These are phyloP conservation scores for Pantelozetes paolii DNA, from an alignment of 2,888 invertebrate genomes.

Conservation along the genomic window DNA sequence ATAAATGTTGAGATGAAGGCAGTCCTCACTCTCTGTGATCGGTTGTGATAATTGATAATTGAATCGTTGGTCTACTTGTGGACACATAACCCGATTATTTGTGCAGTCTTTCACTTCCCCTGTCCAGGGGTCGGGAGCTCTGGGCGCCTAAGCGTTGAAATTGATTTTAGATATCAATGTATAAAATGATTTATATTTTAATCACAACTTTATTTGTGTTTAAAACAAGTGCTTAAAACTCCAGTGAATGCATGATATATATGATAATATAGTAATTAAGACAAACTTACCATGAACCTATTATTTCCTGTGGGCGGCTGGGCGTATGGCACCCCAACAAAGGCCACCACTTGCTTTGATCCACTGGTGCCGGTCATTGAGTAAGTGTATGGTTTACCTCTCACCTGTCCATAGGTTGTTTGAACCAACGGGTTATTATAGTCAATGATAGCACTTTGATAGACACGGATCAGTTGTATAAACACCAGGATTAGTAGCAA, in stretches of 20 bases:
- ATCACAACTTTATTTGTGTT: not conserved
- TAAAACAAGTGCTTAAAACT: not conserved
- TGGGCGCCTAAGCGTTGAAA: slow-evolving; percentile 14
- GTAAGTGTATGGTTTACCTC: slow-evolving; percentile 21
- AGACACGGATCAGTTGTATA: not conserved
- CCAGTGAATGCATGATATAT: no score
- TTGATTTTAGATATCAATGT: not conserved
- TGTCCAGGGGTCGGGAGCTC: slow-evolving; percentile 31
- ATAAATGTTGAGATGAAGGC: slow-evolving; percentile 75
- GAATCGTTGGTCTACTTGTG: slow-evolving; percentile 42
- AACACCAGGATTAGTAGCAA: no score
- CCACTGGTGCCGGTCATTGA: not conserved
- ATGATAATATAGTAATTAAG: no score
- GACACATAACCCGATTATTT: slow-evolving; percentile 42
- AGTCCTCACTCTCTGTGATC: slow-evolving; percentile 61
- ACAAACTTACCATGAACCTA: slow-evolving; percentile 40
- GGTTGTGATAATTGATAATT: not conserved
- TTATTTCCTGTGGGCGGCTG: slow-evolving; percentile 39
- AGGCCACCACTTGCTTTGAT: slow-evolving; percentile 33
- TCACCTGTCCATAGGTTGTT: slow-evolving; percentile 12
- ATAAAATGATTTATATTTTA: not conserved
- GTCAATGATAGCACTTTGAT: not conserved
- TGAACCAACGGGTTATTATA: slow-evolving; percentile 20
- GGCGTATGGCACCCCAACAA: slow-evolving; percentile 41
- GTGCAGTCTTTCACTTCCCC: slow-evolving; percentile 34